Base-by-base conservation (phyloP, 2,888 invertebrate genomes). In the Psylliodes chrysocephalus region DNA sequence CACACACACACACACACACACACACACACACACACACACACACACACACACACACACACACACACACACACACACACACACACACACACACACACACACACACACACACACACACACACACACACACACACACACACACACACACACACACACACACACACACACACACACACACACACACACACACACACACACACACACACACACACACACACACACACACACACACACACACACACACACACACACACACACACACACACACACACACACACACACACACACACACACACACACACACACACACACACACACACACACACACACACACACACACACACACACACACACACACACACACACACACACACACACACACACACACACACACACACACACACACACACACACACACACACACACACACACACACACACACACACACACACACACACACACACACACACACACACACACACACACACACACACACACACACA, bases 1-100 rank as follows among this genome's bases (percentile, higher is more conserved):
- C 38, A 38, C 38, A 38, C 38, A 38, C 38, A 38, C 38, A 38
- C 38, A 38, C 38, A 38, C 38, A 38, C 38, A 38, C 38, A 38
- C 38, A 38, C 38, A 38, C 38, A 38, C 38, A 38, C 38, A 38
- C 38, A 38, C 38, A 38, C 38, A 38, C 38, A 38, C 38, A 14
- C 38, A 38, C 38, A 38, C 38, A 38, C 38, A 38, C 38, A 38
- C 38, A 38, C 38, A 38, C 38, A 38, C 38, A 38, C 38, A 38
- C 38, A 38, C 38, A 38, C 38, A 38, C 38, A 38, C 38, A 38
- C 38, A 38, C 38, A 38, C 38, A 38, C 38, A 38, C 38, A 38
- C 38, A 38, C 38, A 38, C 38, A 38, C 38, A 38, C 38, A 38
- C 38, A 38, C 38, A 38, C 38, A 38, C 38, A 38, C 38, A 38